Evolutionary conservation across 2,888 invertebrate genomes (phyloP), one percentile per base, ranked within the genome.

Genomic region (Nematopogon swammerdamellus): DNA sequence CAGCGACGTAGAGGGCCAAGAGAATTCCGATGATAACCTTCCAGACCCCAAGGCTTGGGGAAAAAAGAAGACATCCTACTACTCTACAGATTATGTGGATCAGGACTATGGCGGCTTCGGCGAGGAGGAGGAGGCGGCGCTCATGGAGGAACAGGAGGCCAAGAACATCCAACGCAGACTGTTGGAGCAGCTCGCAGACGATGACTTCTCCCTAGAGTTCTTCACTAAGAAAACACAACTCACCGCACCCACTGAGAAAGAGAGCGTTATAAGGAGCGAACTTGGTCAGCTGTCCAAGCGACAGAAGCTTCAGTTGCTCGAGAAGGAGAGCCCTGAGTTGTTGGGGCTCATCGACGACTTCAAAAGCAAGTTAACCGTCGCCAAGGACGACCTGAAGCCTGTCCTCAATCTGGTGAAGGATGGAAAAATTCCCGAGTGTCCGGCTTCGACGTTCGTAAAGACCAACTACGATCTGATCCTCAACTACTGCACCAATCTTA

Each of bases 21-120:
- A 84, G 53, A 82, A 84, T 53, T 80, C 82, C 19, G 85, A 87
- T 59, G 85, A 85, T 64, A 84, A 86, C 60, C 72, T 93, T 54
- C 92, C 92, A 0, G 85, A 92, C 67, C 81, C 85, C 2, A 88
- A 89, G 70, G 93, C 94, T 18, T 96, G 96, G 96, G 96, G 96
- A 45, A 88, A 86, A 62, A 88, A 87, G 56, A 90, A 89, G 59
- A 82, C 79, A 51, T 81, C 84, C 30, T 97, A 86, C 66, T 95
- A 95, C 71, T 86, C 89, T 48, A 91, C 94, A 1, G 95, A 95
- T 74, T 94, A 91, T 70, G 87, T 93, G 16, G 95, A 95, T 76
- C 85, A 88, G 59, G 94, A 95, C 70, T 92, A 89, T 76, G 85
- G 88, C 45, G 87, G 88, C 56, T 80, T 75, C 62, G 86, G 85